phyloP scores from a whole-genome alignment of 2,797 vertebrate genomes.

The Artibeus jamaicensis region DNA sequence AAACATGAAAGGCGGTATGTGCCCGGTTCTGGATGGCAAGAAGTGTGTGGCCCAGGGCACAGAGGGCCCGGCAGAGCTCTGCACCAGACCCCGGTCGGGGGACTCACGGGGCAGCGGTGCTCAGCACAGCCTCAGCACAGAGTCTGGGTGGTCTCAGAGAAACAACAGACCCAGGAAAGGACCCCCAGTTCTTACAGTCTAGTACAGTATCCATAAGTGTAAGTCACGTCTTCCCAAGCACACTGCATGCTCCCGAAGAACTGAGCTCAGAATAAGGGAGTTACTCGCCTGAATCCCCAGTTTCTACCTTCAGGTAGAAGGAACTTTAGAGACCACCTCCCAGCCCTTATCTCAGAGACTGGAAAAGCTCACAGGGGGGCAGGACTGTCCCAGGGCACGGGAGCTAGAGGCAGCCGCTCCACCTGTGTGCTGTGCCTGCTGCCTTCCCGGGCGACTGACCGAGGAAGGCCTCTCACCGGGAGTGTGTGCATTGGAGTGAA shows the following conservation, averaged over 20 bases:
- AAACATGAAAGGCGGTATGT: background rate
- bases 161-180: background rate
- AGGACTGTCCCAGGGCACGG: background rate
- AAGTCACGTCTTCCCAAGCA: background rate
- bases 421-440: fast-evolving
- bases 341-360: background rate
- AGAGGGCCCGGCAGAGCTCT: background rate
- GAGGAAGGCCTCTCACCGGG: background rate
- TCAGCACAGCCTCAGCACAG: background rate
- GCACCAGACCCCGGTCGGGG: background rate
- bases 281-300: background rate
- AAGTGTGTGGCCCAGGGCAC: fast-evolving
- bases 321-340: background rate
- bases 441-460: background rate
- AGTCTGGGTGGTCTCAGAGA: background rate
- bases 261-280: background rate
- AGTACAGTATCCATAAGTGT: fast-evolving
- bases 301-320: background rate
- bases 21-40: background rate
- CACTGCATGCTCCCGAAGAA: background rate
- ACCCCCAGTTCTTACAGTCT: background rate
- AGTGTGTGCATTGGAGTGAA: background rate
- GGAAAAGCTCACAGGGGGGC: background rate
- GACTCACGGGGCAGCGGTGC: background rate
- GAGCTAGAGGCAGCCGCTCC: background rate